These are phyloP conservation scores for Meandrina meandrites DNA, from an alignment of 92 coral and sea anemone genomes.

Conservation along the genomic window DNA sequence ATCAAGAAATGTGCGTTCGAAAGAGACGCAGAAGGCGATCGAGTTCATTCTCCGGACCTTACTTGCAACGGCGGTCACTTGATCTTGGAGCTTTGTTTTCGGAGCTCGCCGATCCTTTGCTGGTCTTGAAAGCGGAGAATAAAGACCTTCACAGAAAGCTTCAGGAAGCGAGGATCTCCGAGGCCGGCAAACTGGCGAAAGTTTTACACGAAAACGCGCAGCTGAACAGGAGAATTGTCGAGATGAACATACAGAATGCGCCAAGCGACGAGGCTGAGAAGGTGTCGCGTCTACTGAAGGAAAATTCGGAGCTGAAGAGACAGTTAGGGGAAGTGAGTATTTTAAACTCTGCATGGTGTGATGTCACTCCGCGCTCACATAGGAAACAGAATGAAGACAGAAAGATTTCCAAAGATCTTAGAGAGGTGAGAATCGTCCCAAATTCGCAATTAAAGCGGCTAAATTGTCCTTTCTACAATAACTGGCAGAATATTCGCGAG, in stretches of 20 bases:
- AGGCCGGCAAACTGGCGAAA: constrained; percentile 81
- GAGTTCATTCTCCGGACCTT: constrained; percentile 34
- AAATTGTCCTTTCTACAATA: too few relatives aligned
- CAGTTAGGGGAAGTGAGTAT: constrained; percentile 90
- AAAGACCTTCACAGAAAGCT: constrained; percentile 59
- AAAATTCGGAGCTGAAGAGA: constrained; percentile 74
- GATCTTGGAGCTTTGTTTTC: constrained; percentile 24
- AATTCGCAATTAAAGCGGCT: too few relatives aligned
- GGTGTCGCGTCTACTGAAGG: constrained; percentile 66
- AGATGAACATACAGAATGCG: constrained; percentile 49
- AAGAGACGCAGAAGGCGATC: constrained; percentile 20
- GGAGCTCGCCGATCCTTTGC: constrained; percentile 27
- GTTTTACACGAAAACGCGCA: constrained; percentile 74
- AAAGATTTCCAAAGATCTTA: constrained; percentile 61
- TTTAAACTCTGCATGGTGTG: constrained; percentile 70
- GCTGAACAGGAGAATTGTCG: constrained; percentile 66
- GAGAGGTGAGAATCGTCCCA: constrained; percentile 53
- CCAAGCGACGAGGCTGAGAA: constrained; percentile 51
- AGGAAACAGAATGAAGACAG: constrained; percentile 58
- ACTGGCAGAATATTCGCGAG: too few relatives aligned
- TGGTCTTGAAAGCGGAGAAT: constrained; percentile 65
- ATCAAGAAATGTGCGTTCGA: constrained; percentile 40
- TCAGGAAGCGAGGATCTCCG: constrained; percentile 67
- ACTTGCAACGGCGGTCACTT: constrained; percentile 29
- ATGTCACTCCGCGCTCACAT: constrained; percentile 61